A percentile compares a stretch with the other conserved stretches of the same genome.
Conservation (phyloP, 1,140 invertebrate genomes). For the Drosophila virilis region DNA sequence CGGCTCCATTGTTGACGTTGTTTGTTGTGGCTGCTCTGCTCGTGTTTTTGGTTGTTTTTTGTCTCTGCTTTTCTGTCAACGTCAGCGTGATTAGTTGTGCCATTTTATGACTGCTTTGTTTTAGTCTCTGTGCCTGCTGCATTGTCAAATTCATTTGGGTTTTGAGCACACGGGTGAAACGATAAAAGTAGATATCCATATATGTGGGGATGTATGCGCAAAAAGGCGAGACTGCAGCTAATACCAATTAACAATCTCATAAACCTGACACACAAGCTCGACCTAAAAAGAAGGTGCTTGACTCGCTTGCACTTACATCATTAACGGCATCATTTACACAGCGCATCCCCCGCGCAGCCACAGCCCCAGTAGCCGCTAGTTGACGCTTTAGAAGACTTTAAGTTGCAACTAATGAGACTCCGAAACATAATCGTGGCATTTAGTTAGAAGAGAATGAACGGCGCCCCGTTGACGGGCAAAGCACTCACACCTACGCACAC, state of each 20-base stretch:
- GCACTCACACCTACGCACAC: constrained; percentile 9
- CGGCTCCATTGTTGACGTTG: constrained; percentile 38
- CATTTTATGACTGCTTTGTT: constrained; percentile 57
- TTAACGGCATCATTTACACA: constrained; percentile 78
- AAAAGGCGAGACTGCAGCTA: constrained; percentile 40
- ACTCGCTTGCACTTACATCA: constrained; percentile 71
- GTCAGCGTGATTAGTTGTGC: constrained; percentile 74
- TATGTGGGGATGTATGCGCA: neutral
- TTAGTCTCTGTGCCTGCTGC: constrained; percentile 20
- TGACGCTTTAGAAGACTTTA: constrained; percentile 71
- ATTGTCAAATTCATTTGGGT: constrained; percentile 32
- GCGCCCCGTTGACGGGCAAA: constrained; percentile 46
- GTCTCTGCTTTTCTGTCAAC: constrained; percentile 58
- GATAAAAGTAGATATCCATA: constrained; percentile 18
- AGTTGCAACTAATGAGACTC: constrained; percentile 81
- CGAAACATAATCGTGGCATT: constrained; percentile 81
- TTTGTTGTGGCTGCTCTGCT: constrained; percentile 36
- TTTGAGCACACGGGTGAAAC: constrained; percentile 13
- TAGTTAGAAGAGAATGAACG: constrained; percentile 61
- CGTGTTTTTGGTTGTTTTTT: constrained; percentile 5
- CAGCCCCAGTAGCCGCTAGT: constrained; percentile 2
- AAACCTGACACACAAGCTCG: constrained; percentile 53
- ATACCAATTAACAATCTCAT: constrained; percentile 67
- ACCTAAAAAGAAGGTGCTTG: constrained; percentile 64
- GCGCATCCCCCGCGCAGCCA: constrained; percentile 14